Conservation (phyloP, 2,888 invertebrate genomes). For the Gastrophysa polygoni region DNA sequence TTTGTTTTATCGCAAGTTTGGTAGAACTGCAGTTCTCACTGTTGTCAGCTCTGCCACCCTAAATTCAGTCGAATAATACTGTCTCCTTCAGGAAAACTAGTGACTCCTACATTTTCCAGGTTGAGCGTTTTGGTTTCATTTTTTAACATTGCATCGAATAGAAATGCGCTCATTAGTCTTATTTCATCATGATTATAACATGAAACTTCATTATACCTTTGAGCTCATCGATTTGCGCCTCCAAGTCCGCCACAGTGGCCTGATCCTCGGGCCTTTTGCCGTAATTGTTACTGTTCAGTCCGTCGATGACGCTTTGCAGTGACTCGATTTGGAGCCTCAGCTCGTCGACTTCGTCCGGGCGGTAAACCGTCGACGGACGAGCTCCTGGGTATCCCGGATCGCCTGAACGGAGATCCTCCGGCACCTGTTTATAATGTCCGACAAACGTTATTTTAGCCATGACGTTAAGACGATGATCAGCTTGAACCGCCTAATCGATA, state of each 20-base stretch:
- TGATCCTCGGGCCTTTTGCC: constrained; percentile 48
- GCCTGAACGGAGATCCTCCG: not conserved
- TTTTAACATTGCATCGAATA: not conserved
- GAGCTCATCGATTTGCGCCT: constrained; percentile 49
- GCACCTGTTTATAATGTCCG: not conserved
- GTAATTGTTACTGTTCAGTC: constrained; percentile 47
- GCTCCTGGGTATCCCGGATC: constrained; percentile 6
- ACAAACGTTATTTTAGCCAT: too few species aligned
- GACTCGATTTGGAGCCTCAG: constrained; percentile 49
- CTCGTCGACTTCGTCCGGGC: constrained; percentile 39
- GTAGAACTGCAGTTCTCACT: too few species aligned
- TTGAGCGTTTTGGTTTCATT: too few species aligned
- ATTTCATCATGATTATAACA: not conserved
- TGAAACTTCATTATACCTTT: constrained; percentile 34
- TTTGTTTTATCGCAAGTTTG: too few species aligned
- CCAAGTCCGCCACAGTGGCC: constrained; percentile 44
- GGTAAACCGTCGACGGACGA: constrained; percentile 3
- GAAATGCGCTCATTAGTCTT: not conserved
- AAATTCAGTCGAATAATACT: too few species aligned
- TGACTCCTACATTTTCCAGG: too few species aligned
- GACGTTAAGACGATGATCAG: too few species aligned
- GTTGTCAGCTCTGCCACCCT: too few species aligned
- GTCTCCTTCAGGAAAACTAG: too few species aligned
- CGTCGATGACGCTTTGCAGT: constrained; percentile 49
- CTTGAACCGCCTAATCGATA: too few species aligned